These are phyloP conservation scores for Clusia tigrina DNA, from an alignment of 2,888 invertebrate genomes.

Conservation along the genomic window DNA sequence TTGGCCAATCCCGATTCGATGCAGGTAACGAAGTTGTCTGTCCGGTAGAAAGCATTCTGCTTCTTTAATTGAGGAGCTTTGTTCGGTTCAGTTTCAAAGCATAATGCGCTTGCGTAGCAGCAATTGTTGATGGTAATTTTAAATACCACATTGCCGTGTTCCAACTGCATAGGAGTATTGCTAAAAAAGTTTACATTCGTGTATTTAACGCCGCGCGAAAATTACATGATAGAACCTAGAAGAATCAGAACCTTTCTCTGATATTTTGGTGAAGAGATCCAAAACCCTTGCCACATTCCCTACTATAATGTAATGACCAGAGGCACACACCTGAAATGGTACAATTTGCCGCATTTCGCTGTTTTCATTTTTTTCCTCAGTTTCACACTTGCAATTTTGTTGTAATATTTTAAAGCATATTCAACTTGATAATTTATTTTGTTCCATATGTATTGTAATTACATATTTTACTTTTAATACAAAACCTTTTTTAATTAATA, in stretches of 20 bases:
- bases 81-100: constrained; percentile 75
- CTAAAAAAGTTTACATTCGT: constrained; percentile 70
- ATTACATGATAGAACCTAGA: constrained; percentile 70
- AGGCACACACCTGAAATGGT: constrained; percentile 58
- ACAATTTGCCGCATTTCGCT: constrained; percentile 63
- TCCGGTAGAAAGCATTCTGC: constrained; percentile 72
- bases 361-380: too few relatives aligned
- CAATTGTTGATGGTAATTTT: constrained; percentile 69
- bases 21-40: constrained; percentile 75
- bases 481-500: too few relatives aligned
- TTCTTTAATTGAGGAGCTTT: constrained; percentile 70
- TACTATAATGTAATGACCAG: constrained; percentile 59
- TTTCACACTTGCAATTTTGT: too few relatives aligned
- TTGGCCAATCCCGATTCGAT: too few relatives aligned
- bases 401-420: too few relatives aligned
- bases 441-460: too few relatives aligned
- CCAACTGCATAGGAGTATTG: constrained; percentile 71
- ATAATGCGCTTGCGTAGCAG: constrained; percentile 74
- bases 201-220: constrained; percentile 69
- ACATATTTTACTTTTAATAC: too few relatives aligned
- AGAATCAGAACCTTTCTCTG: neutral
- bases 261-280: neutral
- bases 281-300: constrained; percentile 54
- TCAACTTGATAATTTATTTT: too few relatives aligned
- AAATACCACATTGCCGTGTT: constrained; percentile 70